Evolutionary conservation across 1,140 invertebrate genomes (phyloP).

Genomic region (Euwallacea similis): DNA sequence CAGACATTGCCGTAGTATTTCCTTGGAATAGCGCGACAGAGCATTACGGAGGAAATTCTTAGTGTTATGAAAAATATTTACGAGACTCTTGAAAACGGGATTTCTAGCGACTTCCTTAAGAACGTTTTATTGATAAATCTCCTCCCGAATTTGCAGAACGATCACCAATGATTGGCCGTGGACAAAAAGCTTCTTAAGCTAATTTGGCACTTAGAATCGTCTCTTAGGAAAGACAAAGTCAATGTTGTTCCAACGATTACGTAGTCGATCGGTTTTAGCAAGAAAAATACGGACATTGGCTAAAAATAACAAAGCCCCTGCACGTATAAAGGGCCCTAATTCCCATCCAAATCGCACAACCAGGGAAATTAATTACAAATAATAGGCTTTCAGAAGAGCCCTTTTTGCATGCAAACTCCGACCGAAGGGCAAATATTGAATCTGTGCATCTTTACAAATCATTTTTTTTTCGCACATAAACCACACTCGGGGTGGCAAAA

Average conservation of each 20-base stretch:
- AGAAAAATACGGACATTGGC: constrained; percentile 15
- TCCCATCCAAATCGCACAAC: no score
- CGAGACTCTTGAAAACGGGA: constrained; percentile 24
- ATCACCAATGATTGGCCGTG: not conserved
- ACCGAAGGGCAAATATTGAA: no score
- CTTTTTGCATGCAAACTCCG: no score
- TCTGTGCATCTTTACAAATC: not conserved
- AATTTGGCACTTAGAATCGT: constrained; percentile 11
- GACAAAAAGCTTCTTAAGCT: constrained; percentile 13
- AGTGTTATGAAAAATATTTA: constrained; percentile 40
- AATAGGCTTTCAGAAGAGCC: no score
- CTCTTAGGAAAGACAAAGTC: constrained; percentile 7
- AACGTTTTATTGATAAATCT: not conserved
- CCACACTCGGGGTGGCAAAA: not conserved
- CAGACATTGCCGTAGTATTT: constrained; percentile 37
- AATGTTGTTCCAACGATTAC: constrained; percentile 17
- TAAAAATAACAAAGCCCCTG: not conserved
- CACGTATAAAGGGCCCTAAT: no score
- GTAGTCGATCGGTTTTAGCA: constrained; percentile 13
- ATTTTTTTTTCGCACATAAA: not conserved
- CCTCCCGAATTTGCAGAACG: not conserved
- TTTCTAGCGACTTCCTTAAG: constrained; percentile 15
- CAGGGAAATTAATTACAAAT: no score
- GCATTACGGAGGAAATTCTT: constrained; percentile 37
- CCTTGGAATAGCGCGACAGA: constrained; percentile 36